phyloP scores from a whole-genome alignment of 2,888 invertebrate species.

The Euzetes globulus region DNA sequence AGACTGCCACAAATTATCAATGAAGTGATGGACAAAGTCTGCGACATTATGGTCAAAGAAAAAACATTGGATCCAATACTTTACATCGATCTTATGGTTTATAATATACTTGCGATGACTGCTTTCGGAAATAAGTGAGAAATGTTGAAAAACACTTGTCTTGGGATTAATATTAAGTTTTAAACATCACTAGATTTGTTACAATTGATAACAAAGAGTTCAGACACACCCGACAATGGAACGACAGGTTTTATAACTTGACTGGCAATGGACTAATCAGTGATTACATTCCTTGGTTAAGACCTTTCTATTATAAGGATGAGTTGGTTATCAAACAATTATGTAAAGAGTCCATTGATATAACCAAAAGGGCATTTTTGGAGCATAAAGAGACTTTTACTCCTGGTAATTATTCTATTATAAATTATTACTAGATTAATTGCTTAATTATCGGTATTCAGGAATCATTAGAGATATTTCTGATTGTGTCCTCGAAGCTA shows the following conservation, averaged over 20 bases:
- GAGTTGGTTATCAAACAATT: neutral
- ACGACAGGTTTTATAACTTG: neutral
- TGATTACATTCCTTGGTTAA: slow-evolving; percentile 4
- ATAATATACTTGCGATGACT: neutral
- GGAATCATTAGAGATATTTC: slow-evolving; percentile 64
- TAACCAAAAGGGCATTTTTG: neutral
- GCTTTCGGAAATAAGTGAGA: neutral
- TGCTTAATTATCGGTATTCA: slow-evolving; percentile 55
- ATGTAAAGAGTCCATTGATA: neutral
- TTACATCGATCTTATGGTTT: slow-evolving; percentile 1
- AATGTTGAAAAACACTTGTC: neutral
- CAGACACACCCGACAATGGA: neutral
- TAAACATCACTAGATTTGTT: neutral
- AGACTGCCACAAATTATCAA: neutral
- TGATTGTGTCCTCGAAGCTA: slow-evolving; percentile 9
- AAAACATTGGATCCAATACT: neutral
- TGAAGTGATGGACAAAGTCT: neutral
- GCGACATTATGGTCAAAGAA: neutral
- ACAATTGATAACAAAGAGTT: neutral
- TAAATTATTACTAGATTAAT: no score
- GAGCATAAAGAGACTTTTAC: neutral
- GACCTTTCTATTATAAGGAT: neutral
- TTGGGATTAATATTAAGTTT: neutral
- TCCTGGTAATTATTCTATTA: neutral
- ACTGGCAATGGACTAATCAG: neutral